These are phyloP conservation scores for Cremastinae sp. DNA, from an alignment of 2,888 invertebrate genomes.

Conservation along the genomic window DNA sequence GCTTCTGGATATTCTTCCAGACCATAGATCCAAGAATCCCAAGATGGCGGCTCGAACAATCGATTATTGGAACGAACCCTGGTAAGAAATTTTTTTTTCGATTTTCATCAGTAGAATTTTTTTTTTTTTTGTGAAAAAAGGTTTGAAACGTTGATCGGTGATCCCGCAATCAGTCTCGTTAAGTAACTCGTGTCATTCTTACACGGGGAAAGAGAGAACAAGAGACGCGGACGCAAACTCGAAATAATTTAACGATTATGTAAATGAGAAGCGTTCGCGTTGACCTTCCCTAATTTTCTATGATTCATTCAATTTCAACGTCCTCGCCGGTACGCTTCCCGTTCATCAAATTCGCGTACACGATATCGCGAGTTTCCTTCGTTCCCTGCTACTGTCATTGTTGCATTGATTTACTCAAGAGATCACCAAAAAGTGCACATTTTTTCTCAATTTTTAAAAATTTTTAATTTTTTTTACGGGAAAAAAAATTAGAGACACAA, in stretches of 20 bases:
- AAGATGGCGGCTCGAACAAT: constrained; percentile 91
- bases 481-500: too few relatives aligned
- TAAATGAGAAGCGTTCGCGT: constrained; percentile 56
- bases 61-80: constrained; percentile 97
- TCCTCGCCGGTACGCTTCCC: constrained; percentile 35
- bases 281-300: constrained; percentile 60
- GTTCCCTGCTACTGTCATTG: neutral
- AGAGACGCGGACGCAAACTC: constrained; percentile 8
- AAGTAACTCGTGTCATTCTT: constrained; percentile 45
- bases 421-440: too few relatives aligned
- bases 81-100: constrained; percentile 81
- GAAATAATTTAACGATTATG: constrained; percentile 58
- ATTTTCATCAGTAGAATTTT: constrained; percentile 22
- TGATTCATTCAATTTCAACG: constrained; percentile 60
- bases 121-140: too few relatives aligned
- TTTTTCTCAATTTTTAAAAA: too few relatives aligned
- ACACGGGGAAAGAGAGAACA: neutral
- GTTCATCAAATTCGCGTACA: constrained; percentile 22
- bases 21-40: constrained; percentile 94
- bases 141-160: constrained; percentile 10
- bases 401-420: neutral
- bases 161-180: constrained; percentile 17
- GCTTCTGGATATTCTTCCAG: constrained; percentile 96
- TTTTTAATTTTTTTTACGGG: too few relatives aligned
- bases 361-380: constrained; percentile 1